Evolutionary conservation across 2,888 invertebrate genomes (phyloP), one percentile per base, ranked within the genome.

Genomic region (Cyaniris semiargus): DNA sequence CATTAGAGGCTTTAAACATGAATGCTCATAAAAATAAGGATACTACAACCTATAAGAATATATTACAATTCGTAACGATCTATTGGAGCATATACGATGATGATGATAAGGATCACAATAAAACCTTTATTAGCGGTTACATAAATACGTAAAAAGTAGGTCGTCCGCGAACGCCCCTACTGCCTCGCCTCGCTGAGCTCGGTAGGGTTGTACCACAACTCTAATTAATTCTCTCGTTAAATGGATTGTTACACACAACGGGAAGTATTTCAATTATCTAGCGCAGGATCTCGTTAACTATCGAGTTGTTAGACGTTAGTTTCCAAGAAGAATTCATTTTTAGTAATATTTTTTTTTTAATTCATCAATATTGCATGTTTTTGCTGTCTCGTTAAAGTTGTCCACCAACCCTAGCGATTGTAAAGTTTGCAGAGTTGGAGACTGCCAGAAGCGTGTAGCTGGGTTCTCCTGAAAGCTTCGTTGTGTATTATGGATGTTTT

Each of bases 121-220:
- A 71, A 74, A 48, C 48, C 74, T 74, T 27, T 48, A 74, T 74
- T 74, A 74, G 48, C 44, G 53, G 74, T 31, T 74, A 74, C 48
- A 74, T 74, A 27, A 53, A 74, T 27, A 74, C 44, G 23, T 53
- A 27, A 53, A 74, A 74, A 74, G 23, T 74, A 53, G 74, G 74
- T 74, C 74, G 74, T 53, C 74, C 53, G 48, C 48, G 27, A 53
- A 27, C 74, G 53, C 48, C 21, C 44, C 21, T 74, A 71, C 71
- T 21, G 27, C 48, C 44, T 74, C 53, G 53, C 48, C 27, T 74
- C 74, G 15, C 48, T 18, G 74, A 74, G 74, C 74, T n/a, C 10
- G 13, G 27, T 74, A 74, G 74, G 74, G 74, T 27, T 74, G 53
- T 21, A 10, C 71, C 34, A 27, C 72, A 44, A 15, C 66, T 13